Evolutionary conservation across 2,113 vertebrate genomes (phyloP).

Genomic region (Planiliza haematocheilus): DNA sequence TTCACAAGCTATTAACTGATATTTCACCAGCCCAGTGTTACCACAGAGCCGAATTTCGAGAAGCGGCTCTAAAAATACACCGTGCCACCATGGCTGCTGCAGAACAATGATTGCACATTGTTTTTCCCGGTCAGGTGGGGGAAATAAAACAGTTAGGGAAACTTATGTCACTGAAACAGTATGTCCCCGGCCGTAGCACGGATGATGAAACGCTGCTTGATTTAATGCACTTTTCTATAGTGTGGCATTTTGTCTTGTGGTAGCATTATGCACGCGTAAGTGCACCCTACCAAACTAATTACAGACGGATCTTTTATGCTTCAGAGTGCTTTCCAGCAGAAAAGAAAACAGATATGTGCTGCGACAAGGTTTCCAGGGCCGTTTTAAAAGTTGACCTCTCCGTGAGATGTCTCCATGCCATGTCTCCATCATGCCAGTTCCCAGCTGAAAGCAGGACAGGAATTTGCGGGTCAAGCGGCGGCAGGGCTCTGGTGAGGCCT

Average conservation of each 20-base stretch:
- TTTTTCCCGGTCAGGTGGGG: slow-evolving; percentile 28
- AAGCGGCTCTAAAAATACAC: slow-evolving; percentile 66
- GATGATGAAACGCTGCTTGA: slow-evolving; percentile 7
- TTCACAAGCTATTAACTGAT: slow-evolving; percentile 76
- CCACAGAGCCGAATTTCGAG: slow-evolving; percentile 67
- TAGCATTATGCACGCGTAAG: neutral
- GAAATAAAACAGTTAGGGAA: slow-evolving; percentile 24
- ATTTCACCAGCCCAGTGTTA: slow-evolving; percentile 69
- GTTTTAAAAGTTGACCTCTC: slow-evolving; percentile 42
- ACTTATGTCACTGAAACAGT: neutral
- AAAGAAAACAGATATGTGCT: neutral
- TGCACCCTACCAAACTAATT: neutral
- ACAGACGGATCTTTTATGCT: neutral
- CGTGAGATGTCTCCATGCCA: slow-evolving; percentile 19
- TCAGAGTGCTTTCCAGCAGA: neutral
- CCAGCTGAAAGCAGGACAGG: slow-evolving; percentile 57
- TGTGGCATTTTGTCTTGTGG: neutral
- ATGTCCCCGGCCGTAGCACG: too few relatives aligned
- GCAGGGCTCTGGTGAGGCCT: slow-evolving; percentile 60
- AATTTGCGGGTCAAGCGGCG: slow-evolving; percentile 54
- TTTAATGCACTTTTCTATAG: neutral
- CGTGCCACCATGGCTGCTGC: neutral
- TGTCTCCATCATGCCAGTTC: slow-evolving; percentile 39
- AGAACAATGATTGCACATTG: slow-evolving; percentile 10
- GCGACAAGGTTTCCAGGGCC: slow-evolving; percentile 13